These are phyloP conservation scores for Pyrgus malvae DNA, from an alignment of 2,888 invertebrate species.

Conservation along the genomic window DNA sequence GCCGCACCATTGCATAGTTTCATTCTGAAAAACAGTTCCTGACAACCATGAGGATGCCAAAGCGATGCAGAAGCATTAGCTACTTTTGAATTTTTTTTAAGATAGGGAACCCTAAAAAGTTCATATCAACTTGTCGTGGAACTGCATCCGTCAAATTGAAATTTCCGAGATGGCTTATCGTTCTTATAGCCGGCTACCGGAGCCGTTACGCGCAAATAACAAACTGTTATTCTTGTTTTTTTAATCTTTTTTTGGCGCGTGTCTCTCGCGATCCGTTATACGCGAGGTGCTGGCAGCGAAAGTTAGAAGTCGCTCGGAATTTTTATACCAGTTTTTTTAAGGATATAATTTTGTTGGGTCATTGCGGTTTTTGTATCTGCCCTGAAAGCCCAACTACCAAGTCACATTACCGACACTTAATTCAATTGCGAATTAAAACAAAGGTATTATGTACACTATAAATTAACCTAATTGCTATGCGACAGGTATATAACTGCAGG, in stretches of 20 bases:
- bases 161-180: slow-evolving; percentile 62
- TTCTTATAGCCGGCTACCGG: slow-evolving; percentile 60
- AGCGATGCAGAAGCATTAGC: too few species aligned
- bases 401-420: not conserved
- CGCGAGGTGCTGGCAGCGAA: slow-evolving; percentile 70
- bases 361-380: slow-evolving; percentile 23
- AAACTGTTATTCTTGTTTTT: slow-evolving; percentile 60
- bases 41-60: too few species aligned
- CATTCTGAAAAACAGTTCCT: too few species aligned
- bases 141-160: slow-evolving; percentile 59
- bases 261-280: slow-evolving; percentile 72
- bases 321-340: slow-evolving; percentile 60
- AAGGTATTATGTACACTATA: not conserved
- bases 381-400: not conserved
- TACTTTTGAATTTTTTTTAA: too few species aligned
- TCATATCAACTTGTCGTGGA: slow-evolving; percentile 51
- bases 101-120: slow-evolving; percentile 11
- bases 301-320: slow-evolving; percentile 62
- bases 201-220: slow-evolving; percentile 78
- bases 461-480: slow-evolving; percentile 22
- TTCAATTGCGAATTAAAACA: not conserved
- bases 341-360: slow-evolving; percentile 42
- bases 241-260: slow-evolving; percentile 71
- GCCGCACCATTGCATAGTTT: too few species aligned
- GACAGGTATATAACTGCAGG: slow-evolving; percentile 6